These are phyloP conservation scores for Drosophila quasianomalipes DNA, from an alignment of 2,888 invertebrate genomes.

Conservation along the genomic window DNA sequence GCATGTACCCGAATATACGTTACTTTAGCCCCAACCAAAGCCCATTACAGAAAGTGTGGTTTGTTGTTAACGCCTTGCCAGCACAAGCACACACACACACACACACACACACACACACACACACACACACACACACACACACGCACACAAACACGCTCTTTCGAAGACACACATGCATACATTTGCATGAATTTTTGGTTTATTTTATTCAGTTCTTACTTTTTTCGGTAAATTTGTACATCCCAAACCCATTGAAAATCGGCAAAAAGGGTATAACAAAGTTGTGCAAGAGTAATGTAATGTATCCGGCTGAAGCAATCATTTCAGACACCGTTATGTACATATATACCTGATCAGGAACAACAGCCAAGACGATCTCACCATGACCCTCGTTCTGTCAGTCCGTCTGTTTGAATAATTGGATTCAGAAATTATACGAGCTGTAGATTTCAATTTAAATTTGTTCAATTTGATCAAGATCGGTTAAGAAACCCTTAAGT, in stretches of 20 bases:
- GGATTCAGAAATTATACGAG: background rate
- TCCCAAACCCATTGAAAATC: background rate
- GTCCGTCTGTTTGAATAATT: background rate
- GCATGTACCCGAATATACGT: constrained; percentile 29
- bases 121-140: background rate
- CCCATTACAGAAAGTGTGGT: constrained; percentile 76
- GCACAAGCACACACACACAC: constrained; percentile 12
- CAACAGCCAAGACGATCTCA: background rate
- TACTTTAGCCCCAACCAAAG: constrained; percentile 48
- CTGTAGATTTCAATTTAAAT: background rate
- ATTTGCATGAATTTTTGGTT: constrained; percentile 55
- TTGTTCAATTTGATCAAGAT: background rate
- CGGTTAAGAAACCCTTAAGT: background rate
- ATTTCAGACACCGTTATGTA: too few species aligned
- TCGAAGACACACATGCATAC: constrained; percentile 1
- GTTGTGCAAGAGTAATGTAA: background rate
- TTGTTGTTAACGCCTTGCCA: constrained; percentile 70
- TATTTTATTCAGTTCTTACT: constrained; percentile 46
- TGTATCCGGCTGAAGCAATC: background rate
- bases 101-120: background rate
- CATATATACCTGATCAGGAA: background rate
- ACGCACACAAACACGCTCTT: constrained; percentile 6
- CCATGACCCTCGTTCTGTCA: background rate
- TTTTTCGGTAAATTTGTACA: constrained; percentile 8
- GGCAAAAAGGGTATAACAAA: background rate